These are phyloP conservation scores for Epistrophella euchroma DNA, from an alignment of 2,888 invertebrate species.

Conservation along the genomic window DNA sequence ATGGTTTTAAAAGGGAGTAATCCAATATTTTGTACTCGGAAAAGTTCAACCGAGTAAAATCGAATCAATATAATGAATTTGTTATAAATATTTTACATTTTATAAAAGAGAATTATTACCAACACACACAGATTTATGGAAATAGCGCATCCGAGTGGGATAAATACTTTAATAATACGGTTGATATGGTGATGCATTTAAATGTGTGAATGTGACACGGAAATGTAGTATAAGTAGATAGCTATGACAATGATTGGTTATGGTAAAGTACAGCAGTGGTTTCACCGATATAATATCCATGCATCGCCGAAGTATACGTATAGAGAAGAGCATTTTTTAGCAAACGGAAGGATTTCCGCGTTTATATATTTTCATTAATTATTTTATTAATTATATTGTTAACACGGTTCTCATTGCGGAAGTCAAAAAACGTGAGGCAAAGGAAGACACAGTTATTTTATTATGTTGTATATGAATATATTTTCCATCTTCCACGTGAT, in stretches of 20 bases:
- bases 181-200: slow-evolving; percentile 20
- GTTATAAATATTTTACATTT: slow-evolving; percentile 28
- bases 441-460: not conserved
- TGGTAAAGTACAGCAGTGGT: not conserved
- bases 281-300: not conserved
- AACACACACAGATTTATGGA: slow-evolving; percentile 8
- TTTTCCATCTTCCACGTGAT: not conserved
- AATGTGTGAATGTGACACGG: slow-evolving; percentile 18
- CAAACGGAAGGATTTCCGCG: slow-evolving; percentile 12
- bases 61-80: slow-evolving; percentile 69
- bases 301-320: not conserved
- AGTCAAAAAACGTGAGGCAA: slow-evolving; percentile 1
- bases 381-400: slow-evolving; percentile 16
- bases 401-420: not conserved
- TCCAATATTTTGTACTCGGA: not conserved
- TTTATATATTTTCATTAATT: slow-evolving; percentile 1
- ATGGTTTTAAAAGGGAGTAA: not conserved
- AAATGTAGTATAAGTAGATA: not conserved
- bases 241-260: not conserved
- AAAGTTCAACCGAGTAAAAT: slow-evolving; percentile 50
- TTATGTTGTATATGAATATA: not conserved
- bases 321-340: not conserved
- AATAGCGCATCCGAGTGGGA: not conserved
- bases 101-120: not conserved
- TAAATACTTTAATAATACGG: slow-evolving; percentile 28